Base-by-base conservation (phyloP, 2,797 vertebrate species). In the Semotilus atromaculatus region DNA sequence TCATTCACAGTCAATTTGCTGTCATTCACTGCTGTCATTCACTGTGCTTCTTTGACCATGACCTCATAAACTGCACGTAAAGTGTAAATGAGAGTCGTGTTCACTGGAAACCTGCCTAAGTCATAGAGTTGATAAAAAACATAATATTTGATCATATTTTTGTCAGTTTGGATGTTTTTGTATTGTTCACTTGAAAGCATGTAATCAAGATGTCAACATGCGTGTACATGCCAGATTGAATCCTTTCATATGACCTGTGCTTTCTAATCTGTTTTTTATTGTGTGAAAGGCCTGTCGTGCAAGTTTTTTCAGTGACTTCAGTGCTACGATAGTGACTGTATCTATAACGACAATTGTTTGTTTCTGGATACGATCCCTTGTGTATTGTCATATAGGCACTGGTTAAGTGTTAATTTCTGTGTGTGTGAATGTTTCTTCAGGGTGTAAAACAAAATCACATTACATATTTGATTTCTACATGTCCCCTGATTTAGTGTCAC, bases 291-390 rank as follows among this genome's bases (percentile, higher is more conserved):
- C 60, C 29, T 36, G 60, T 77, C 16, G 4, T 81, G 51, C 67
- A 62, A 23, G 62, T 58, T 80, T 64, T 31, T 73, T 64, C 16
- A 76, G 62, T 5, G 11, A 36, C 43, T 78, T 29, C 36, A 67
- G 40, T 26, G 18, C 45, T 80, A 55, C 19, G 62, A 83, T 86
- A 71, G 80, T 79, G 78, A 82, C 87, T 73, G 90, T 87, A 64
- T 71, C 89, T 89, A 87, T 88, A 88, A 84, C 86, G 16, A 89
- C 89, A 81, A 23, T n/a, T 87, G 84, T 88, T 88, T 88, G 86
- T 88, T 90, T 89, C 76, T 82, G 82, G 53, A 67, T 62, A n/a
- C 13, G 48, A 38, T 79, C 90, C 9, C 83, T 36, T 72, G 91
- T 89, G 89, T 38, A 79, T 31, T 55, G 68, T n/a, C 19, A 58